Base-by-base conservation (phyloP, 2,888 invertebrate genomes). In the Drosophila anceps region DNA sequence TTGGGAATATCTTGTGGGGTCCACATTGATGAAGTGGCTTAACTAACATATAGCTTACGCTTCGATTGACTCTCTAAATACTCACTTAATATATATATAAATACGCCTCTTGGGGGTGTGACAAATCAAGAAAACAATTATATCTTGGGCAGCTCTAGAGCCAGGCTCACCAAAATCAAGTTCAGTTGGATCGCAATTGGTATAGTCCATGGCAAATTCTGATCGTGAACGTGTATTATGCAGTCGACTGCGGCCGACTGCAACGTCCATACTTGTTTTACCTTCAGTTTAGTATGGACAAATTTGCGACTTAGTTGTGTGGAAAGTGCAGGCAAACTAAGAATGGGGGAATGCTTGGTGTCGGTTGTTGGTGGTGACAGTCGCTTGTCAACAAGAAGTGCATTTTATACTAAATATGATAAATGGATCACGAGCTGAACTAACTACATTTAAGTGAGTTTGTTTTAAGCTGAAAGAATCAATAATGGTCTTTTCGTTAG, bases 341-440 rank as follows among this genome's bases (percentile, higher is more conserved):
- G 69, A 69, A 68, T 58, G 74, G 67, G 72, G 67, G 64, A 57
- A 69, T 1, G 18, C 55, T 7, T 79, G 81, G 84, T 81, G 76
- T 72, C 81, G 70, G 70, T 61, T 70, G 84, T 77, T 73, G 76
- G 88, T 90, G 90, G 90, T 91, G 89, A 91, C 90, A 91, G 89
- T 84, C 76, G 68, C 79, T 76, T 90, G 90, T 90, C 90, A 90
- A 82, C 90, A 82, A 79, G 73, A 77, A 48, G 43, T 57, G 44
- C 44, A 33, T 37, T 48, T 41, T 24, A 35, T 35, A 20, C 68
- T 67, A 41, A 18, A 50, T 64, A 75, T 81, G 72, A 82, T 82
- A 73, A 75, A 80, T 74, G 61, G 48, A 54, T 37, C 8, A 18
- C 29, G 9, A 20, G 43, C 24, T 27, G 10, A 29, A 8, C 48